A percentile compares a stretch with the other conserved stretches of the same genome.
phyloP scores from a whole-genome alignment of 92 coral and sea anemone species.

The Epizoanthus rinbou region DNA sequence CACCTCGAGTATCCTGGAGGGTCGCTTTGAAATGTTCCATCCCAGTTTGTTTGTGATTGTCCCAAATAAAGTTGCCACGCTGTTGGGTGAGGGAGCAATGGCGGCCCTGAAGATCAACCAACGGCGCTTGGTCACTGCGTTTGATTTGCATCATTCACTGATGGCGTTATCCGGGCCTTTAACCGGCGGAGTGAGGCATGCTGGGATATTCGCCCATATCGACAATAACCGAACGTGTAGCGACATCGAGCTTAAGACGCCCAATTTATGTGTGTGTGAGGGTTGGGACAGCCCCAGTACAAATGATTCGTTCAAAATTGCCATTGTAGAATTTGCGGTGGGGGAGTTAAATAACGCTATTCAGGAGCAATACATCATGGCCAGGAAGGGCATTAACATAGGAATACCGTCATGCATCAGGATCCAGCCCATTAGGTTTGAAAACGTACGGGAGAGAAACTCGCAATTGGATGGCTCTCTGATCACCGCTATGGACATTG shows the following conservation, averaged over 20 bases:
- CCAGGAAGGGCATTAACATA: not conserved
- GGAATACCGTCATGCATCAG: conserved; percentile 61
- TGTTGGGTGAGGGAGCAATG: conserved; percentile 69
- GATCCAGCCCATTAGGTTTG: conserved; percentile 67
- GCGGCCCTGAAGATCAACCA: conserved; percentile 68
- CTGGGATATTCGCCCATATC: conserved; percentile 72
- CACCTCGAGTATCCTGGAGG: conserved; percentile 65
- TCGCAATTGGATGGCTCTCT: conserved; percentile 55
- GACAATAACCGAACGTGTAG: conserved; percentile 65
- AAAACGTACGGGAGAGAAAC: conserved; percentile 78
- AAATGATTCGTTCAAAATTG: conserved; percentile 68
- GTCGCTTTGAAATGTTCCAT: conserved; percentile 90
- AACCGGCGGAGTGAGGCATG: conserved; percentile 54
- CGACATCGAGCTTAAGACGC: conserved; percentile 71
- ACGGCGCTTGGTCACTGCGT: conserved; percentile 73
- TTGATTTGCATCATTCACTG: conserved; percentile 78
- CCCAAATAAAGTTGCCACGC: conserved; percentile 61
- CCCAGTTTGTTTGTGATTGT: conserved; percentile 80
- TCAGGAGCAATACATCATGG: conserved; percentile 40
- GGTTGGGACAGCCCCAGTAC: conserved; percentile 88
- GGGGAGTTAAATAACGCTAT: conserved; percentile 81
- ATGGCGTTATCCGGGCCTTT: conserved; percentile 67
- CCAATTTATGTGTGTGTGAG: conserved; percentile 84
- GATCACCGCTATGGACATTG: conserved; percentile 56
- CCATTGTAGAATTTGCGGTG: conserved; percentile 86